These are phyloP conservation scores for Craniophora ligustri DNA, from an alignment of 2,888 invertebrate genomes.

Conservation along the genomic window DNA sequence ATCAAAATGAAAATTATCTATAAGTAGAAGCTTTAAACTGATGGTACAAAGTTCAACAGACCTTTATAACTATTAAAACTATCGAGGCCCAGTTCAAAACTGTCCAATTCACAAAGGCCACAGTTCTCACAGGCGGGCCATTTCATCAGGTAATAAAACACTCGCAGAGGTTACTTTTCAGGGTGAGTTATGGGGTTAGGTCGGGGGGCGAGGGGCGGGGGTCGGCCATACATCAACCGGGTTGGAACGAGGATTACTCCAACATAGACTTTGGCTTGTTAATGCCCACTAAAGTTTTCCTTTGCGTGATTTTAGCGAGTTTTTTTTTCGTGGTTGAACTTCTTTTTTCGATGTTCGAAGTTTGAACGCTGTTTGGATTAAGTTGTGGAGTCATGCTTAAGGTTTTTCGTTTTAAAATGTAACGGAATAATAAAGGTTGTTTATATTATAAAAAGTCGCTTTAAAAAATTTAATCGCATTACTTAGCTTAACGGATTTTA, in stretches of 20 bases:
- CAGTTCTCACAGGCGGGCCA: constrained; percentile 66
- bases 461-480: too few species aligned
- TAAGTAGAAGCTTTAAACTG: not conserved
- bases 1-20: not conserved
- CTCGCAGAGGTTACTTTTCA: constrained; percentile 72
- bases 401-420: not conserved
- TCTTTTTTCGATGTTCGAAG: not conserved
- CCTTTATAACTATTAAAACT: constrained; percentile 15
- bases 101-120: constrained; percentile 60
- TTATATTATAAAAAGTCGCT: too few species aligned
- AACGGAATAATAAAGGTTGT: too few species aligned
- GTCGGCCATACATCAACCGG: constrained; percentile 69
- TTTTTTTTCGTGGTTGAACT: constrained; percentile 6
- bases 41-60: not conserved
- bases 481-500: too few species aligned
- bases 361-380: constrained; percentile 15
- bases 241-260: constrained; percentile 62
- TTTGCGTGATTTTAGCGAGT: constrained; percentile 38
- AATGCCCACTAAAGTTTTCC: constrained; percentile 51
- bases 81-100: constrained; percentile 18
- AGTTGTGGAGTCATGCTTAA: constrained; percentile 6
- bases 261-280: constrained; percentile 68
- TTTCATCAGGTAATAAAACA: constrained; percentile 84
- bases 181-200: constrained; percentile 76
- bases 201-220: constrained; percentile 63